These are phyloP conservation scores for Tetheella fluctuosa DNA, from an alignment of 2,888 invertebrate genomes.

Conservation along the genomic window DNA sequence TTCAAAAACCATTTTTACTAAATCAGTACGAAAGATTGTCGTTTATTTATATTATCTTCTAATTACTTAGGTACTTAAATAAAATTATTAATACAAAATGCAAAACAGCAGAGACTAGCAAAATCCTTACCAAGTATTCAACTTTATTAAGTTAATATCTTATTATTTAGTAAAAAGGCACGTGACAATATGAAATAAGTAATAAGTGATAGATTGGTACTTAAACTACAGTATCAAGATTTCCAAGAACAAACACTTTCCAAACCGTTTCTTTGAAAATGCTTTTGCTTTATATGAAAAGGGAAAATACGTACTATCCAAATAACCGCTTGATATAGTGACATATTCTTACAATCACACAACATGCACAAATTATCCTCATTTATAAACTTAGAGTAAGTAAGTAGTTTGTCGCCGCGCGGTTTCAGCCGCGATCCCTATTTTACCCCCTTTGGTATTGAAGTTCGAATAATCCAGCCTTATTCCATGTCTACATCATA, in stretches of 20 bases:
- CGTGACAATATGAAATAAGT: neutral
- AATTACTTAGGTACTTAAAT: neutral
- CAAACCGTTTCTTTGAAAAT: too few relatives aligned
- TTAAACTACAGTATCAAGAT: neutral
- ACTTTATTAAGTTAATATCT: neutral
- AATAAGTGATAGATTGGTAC: neutral
- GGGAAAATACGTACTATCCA: too few relatives aligned
- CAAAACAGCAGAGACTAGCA: constrained; percentile 8
- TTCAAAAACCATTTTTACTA: neutral
- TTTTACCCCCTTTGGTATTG: too few relatives aligned
- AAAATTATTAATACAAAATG: constrained; percentile 1
- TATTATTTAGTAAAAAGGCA: neutral
- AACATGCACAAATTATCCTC: too few relatives aligned
- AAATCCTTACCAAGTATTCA: neutral
- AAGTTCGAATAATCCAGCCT: too few relatives aligned
- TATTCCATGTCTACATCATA: too few relatives aligned
- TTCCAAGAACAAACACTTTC: neutral
- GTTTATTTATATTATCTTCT: neutral
- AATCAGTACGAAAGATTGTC: neutral
- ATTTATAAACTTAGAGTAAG: too few relatives aligned
- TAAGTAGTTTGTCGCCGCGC: too few relatives aligned
- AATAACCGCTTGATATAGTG: too few relatives aligned
- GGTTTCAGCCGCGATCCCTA: too few relatives aligned
- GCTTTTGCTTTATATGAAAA: neutral
- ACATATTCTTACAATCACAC: too few relatives aligned